phyloP scores from a whole-genome alignment of 2,113 vertebrate species.

The Hydropotes inermis region DNA sequence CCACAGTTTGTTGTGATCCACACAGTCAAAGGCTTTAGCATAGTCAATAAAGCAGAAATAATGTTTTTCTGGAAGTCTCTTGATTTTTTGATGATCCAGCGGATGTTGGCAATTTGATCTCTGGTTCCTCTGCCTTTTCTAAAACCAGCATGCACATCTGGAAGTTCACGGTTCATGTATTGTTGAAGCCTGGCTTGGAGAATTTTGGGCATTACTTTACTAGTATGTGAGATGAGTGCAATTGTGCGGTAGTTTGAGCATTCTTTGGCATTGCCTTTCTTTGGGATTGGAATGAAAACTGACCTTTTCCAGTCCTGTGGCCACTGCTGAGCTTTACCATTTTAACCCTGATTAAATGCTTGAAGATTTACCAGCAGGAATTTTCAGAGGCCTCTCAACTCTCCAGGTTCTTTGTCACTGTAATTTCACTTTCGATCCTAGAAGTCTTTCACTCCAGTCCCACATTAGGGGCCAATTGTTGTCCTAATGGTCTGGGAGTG shows the following conservation, averaged over 20 bases:
- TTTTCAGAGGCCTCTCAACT: background rate
- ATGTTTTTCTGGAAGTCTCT: background rate
- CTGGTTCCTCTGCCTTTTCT: background rate
- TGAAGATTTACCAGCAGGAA: background rate
- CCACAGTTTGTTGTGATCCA: background rate
- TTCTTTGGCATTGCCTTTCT: background rate
- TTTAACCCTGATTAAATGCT: background rate
- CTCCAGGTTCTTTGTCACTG: background rate
- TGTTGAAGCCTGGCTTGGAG: background rate
- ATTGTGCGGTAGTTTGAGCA: fast-evolving
- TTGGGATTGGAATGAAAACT: background rate
- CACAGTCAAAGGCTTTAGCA: background rate
- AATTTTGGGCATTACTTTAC: background rate
- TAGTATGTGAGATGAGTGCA: fast-evolving
- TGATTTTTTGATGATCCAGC: background rate
- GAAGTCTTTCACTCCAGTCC: background rate
- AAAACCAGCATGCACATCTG: background rate
- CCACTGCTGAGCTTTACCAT: background rate
- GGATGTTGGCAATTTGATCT: background rate
- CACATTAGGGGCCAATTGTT: background rate
- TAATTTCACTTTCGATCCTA: background rate
- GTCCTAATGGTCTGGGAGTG: background rate
- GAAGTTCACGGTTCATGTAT: fast-evolving
- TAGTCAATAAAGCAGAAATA: background rate
- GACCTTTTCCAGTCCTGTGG: background rate